These are phyloP conservation scores for Dryadula phaetusa DNA, from an alignment of 2,888 invertebrate species.

Conservation along the genomic window DNA sequence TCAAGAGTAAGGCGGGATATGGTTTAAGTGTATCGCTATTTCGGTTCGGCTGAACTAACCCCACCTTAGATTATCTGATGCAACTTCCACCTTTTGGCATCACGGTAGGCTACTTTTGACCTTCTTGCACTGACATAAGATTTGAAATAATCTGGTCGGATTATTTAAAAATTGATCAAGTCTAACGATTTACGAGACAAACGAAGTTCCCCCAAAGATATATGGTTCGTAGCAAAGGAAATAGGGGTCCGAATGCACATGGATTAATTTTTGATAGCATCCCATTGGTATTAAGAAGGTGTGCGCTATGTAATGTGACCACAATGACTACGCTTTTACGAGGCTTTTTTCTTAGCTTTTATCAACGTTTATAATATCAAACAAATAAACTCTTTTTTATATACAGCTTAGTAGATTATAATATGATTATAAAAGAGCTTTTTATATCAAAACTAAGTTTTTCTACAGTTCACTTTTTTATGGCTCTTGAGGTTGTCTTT, in stretches of 20 bases:
- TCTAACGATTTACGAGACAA: constrained; percentile 37
- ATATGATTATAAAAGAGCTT: too few species aligned
- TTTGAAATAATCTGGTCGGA: constrained; percentile 17
- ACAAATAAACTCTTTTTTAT: too few species aligned
- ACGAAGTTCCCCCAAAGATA: constrained; percentile 35
- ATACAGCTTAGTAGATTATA: too few species aligned
- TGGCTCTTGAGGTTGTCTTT: not conserved
- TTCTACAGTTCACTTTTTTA: not conserved
- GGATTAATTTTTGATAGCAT: constrained; percentile 36
- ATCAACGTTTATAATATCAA: not conserved
- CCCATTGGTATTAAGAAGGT: constrained; percentile 5
- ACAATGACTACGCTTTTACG: too few species aligned
- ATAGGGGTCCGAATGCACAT: constrained; percentile 33
- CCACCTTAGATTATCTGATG: constrained; percentile 34
- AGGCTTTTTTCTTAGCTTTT: not conserved
- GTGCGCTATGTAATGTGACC: not conserved
- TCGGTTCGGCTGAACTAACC: constrained; percentile 42
- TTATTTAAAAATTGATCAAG: constrained; percentile 26
- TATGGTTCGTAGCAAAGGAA: constrained; percentile 33
- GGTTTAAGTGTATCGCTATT: constrained; percentile 40
- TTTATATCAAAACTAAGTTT: not conserved
- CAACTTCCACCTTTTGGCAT: constrained; percentile 29
- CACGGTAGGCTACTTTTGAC: constrained; percentile 16
- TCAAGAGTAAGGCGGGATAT: constrained; percentile 36
- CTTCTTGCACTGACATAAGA: constrained; percentile 24